Evolutionary conservation across 2,113 vertebrate species (phyloP).

Genomic region (Saimiri boliviensis): DNA sequence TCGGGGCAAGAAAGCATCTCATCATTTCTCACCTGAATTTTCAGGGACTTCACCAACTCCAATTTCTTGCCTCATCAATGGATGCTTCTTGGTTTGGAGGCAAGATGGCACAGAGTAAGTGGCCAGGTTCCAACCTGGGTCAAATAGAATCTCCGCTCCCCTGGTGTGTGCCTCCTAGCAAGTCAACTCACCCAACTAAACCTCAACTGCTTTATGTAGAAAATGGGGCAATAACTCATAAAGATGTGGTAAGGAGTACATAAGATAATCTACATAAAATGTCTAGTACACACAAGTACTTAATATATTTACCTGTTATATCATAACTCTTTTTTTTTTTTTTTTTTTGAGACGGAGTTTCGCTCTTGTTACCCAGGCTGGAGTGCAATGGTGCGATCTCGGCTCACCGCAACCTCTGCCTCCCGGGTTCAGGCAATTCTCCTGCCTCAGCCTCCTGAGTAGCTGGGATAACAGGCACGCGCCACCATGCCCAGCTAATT

Average conservation of each 20-base stretch:
- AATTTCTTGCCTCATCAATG: background rate
- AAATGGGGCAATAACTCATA: background rate
- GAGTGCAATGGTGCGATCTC: no score
- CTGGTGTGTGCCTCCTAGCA: background rate
- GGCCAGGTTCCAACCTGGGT: background rate
- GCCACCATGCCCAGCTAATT: no score
- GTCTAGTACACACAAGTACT: background rate
- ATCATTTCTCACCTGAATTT: background rate
- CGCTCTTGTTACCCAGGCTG: no score
- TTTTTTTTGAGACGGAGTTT: no score
- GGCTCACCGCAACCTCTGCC: no score
- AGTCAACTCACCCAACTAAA: background rate
- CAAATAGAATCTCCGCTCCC: background rate
- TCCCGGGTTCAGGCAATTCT: no score
- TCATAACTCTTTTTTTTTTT: no score
- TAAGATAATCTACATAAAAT: background rate
- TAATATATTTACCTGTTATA: background rate
- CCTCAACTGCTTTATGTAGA: background rate
- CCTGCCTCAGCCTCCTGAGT: no score
- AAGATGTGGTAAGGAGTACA: background rate
- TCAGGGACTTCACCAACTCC: background rate
- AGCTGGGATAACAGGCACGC: no score
- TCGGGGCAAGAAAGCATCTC: background rate
- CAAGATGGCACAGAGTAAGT: background rate
- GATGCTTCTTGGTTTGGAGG: background rate